Evolutionary conservation across 2,113 vertebrate species (phyloP).

Genomic region (Notechis scutatus): DNA sequence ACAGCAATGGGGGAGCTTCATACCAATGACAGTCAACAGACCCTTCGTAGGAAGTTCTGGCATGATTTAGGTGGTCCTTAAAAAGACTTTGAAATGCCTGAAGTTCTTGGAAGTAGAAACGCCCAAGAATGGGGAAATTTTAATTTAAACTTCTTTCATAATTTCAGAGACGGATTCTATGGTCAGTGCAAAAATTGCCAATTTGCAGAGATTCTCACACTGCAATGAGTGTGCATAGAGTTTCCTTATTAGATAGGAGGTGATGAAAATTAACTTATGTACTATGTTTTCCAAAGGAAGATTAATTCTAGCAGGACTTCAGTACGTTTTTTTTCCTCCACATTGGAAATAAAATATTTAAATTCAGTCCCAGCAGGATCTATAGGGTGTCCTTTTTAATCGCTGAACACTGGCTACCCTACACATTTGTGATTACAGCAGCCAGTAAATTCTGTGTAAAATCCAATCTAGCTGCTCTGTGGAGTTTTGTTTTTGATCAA

Average conservation of each 20-base stretch:
- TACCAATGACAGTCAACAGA: neutral
- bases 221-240: neutral
- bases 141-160: neutral
- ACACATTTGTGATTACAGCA: neutral
- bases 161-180: neutral
- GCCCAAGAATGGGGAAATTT: neutral
- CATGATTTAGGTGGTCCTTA: neutral
- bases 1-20: neutral
- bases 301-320: neutral
- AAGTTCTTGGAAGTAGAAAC: neutral
- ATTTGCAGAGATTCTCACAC: neutral
- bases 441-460: neutral
- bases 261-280: neutral
- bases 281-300: neutral
- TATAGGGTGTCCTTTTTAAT: neutral
- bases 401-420: neutral
- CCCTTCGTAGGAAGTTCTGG: neutral
- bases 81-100: neutral
- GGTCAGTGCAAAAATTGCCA: neutral
- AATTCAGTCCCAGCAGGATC: neutral
- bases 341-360: neutral
- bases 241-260: neutral
- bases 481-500: neutral
- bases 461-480: neutral
- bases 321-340: neutral